phyloP scores from a whole-genome alignment of 2,888 invertebrate species.

The Lissonota sp. region DNA sequence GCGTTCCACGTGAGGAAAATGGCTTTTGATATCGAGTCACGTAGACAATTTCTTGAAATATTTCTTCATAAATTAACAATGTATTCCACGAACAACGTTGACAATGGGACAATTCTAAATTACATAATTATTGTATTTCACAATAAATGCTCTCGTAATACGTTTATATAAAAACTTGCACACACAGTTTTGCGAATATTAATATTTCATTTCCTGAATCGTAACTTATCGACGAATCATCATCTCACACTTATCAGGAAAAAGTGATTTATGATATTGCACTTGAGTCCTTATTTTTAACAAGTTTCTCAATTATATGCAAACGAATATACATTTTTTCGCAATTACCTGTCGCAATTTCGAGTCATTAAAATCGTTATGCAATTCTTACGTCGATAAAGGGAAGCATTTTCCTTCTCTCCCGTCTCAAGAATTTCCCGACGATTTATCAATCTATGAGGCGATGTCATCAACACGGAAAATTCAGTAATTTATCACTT shows the following conservation, averaged over 20 bases:
- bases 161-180: too few relatives aligned
- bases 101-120: too few relatives aligned
- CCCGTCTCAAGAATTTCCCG: too few relatives aligned
- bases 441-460: too few relatives aligned
- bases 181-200: too few relatives aligned
- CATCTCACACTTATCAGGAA: neutral
- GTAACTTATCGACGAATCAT: too few relatives aligned
- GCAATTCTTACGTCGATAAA: conserved; percentile 47
- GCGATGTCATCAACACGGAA: too few relatives aligned
- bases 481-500: too few relatives aligned
- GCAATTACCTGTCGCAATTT: conserved; percentile 24
- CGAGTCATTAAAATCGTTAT: conserved; percentile 45
- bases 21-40: conserved; percentile 11
- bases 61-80: conserved; percentile 18
- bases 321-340: neutral
- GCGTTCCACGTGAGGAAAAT: neutral
- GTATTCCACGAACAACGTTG: too few relatives aligned
- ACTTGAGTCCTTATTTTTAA: conserved; percentile 11
- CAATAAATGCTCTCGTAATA: too few relatives aligned
- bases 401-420: conserved; percentile 15
- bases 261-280: neutral
- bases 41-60: conserved; percentile 30
- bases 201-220: too few relatives aligned
- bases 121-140: too few relatives aligned
- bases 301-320: neutral